Evolutionary conservation across 2,797 vertebrate genomes (phyloP).

Genomic region (Leuciscus waleckii): DNA sequence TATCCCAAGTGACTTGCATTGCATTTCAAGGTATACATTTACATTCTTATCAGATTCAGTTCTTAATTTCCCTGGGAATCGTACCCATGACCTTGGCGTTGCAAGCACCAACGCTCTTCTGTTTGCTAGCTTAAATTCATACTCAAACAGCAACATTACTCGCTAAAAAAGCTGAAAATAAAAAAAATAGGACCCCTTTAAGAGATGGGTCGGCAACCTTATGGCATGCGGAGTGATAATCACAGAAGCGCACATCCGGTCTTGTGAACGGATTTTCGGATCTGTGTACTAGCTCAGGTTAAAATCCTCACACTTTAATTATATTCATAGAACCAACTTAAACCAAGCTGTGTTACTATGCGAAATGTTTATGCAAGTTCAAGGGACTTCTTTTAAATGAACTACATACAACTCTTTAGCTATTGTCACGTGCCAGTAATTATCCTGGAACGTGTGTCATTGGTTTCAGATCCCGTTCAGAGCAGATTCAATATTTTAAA

Average conservation of each 20-base stretch:
- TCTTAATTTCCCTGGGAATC: too few species aligned
- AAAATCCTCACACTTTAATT: neutral
- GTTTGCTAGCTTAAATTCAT: neutral
- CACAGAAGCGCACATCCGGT: too few species aligned
- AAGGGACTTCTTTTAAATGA: neutral
- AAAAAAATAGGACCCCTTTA: neutral
- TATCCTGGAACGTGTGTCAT: neutral
- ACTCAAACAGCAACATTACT: neutral
- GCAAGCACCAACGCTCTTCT: too few species aligned
- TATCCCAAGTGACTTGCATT: too few species aligned
- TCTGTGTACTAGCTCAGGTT: neutral
- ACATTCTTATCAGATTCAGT: too few species aligned
- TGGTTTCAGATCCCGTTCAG: neutral
- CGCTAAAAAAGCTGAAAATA: neutral
- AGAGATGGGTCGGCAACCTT: neutral
- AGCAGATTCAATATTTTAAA: conserved; percentile 11
- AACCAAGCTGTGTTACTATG: neutral
- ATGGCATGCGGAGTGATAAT: neutral
- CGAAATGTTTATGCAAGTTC: neutral
- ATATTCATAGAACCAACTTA: neutral
- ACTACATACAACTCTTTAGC: neutral
- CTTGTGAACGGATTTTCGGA: neutral
- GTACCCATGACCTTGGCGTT: too few species aligned
- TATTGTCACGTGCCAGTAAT: neutral
- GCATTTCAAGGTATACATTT: too few species aligned